Evolutionary conservation across 1,140 invertebrate species (phyloP), one percentile per base, ranked within the genome.

Genomic region (Bombus superbus): DNA sequence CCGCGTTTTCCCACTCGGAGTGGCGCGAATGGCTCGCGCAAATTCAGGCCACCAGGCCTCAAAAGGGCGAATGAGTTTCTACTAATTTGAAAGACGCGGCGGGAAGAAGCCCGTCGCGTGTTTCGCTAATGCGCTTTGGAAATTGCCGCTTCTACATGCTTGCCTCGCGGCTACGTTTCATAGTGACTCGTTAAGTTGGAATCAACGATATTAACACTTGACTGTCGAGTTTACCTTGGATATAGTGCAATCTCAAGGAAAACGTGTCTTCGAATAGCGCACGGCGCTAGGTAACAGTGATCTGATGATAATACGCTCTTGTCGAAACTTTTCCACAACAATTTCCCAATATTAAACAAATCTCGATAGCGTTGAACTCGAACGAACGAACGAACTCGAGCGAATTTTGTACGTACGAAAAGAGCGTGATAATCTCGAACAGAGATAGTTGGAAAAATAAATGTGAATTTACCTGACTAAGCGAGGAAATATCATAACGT

Each of bases 41-140:
- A 71, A 84, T 84, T 79, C 53, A 71, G 66, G 53, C 82, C 22
- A 71, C 44, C 53, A 40, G 47, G 38, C 42, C 66, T 79, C 75
- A 78, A 77, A 84, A 38, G 28, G 35, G 53, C 22, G 59, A 79
- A 78, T 40, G 64, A 84, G 66, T 69, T 68, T 84, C 75, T 35
- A 77, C 66, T 79, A 84, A 83, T 77, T 83, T 77, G 44, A 53
- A 77, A 77, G 74, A 68, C 78, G 35, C 44, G 22, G 18, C 18
- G 28, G 11, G 64, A 83, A 68, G 73, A 77, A 66, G 62, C 59
- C 53, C 35, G 42, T 3, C 44, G 35, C 44, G 35, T 35, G 78
- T 69, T 53, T 80, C 64, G 77, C n/a, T 79, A 66, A 79, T 44
- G 64, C 78, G 42, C 53, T 80, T 80, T 69, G 10, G 42, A 80